Evolutionary conservation across 2,113 vertebrate species (phyloP).

Genomic region (Marmota monax): DNA sequence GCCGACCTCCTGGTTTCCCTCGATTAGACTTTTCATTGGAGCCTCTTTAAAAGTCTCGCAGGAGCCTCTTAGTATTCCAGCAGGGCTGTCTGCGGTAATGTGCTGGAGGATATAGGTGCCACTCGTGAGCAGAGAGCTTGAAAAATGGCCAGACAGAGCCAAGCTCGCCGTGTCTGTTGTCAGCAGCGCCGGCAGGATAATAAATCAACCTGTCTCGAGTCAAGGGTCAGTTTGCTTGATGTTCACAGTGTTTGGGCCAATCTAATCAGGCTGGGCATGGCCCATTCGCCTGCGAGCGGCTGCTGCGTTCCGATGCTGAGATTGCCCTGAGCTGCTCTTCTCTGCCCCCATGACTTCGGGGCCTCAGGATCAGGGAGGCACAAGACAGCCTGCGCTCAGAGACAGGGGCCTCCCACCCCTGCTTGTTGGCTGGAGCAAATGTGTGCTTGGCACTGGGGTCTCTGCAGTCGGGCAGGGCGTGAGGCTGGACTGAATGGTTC

Average conservation of each 20-base stretch:
- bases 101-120: conserved; percentile 72
- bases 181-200: conserved; percentile 80
- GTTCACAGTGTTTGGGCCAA: conserved; percentile 76
- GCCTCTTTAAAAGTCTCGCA: conserved; percentile 9
- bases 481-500: accelerated
- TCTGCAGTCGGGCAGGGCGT: background rate
- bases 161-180: conserved; percentile 70
- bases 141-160: conserved; percentile 85
- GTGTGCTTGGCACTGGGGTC: accelerated
- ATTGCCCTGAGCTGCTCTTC: background rate
- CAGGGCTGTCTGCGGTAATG: conserved; percentile 72
- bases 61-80: conserved; percentile 81
- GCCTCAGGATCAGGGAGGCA: background rate
- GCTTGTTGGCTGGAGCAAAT: background rate
- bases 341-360: background rate
- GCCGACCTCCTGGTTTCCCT: conserved; percentile 41
- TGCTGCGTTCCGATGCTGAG: background rate
- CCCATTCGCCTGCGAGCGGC: background rate
- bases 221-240: conserved; percentile 81
- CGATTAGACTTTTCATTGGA: conserved; percentile 35
- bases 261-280: conserved; percentile 72
- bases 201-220: conserved; percentile 86
- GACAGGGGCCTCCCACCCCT: background rate
- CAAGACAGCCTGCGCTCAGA: background rate
- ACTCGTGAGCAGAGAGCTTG: conserved; percentile 83